Base-by-base conservation (phyloP, 2,888 invertebrate genomes). In the Tethea ocularis region DNA sequence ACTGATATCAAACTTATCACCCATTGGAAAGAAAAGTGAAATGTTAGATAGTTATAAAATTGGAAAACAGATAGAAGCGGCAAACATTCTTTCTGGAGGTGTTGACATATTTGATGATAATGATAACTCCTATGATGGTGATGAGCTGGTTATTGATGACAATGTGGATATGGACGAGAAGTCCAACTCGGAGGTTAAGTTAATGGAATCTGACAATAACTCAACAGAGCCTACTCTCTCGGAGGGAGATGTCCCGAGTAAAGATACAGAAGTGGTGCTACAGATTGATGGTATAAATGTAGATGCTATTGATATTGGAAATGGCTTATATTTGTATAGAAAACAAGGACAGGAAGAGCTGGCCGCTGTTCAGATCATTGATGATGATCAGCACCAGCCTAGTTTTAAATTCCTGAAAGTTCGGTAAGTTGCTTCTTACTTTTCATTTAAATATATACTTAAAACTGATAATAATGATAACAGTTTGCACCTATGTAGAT, bases 101-200 rank as follows among this genome's bases (percentile, higher is more conserved):
- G 93, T 93, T 17, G 84, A 91, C 60, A 93, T 93, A 58, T 93
- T 93, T 77, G 93, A 93, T 68, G 92, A 93, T 61, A 92, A 91
- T 80, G 93, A 93, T n/a, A 93, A 91, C 70, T 93, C 93, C 7
- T 90, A 88, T 74, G 93, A 93, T 69, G 93, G 90, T 0, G 81
- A 91, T 71, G 93, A 93, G 63, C 81, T 93, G 20, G 91, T 93
- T 22, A 93, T 93, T 59, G 93, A 93, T 80, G 93, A 93, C 62
- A 90, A 90, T 78, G 84, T 77, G 51, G 83, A 84, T n/a, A 61
- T 78, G 13, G 88, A 88, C 59, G 88, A 88, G 1, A 90, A 89
- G 64, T 69, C 74, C 7, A 80, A 71, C 63, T 51, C 73, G 2
- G 83, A 84, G 26, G 24, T 75, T 41, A 83, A 85, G 63, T 62